Conservation (phyloP, 2,888 invertebrate species). For the Dryobotodes eremita region DNA sequence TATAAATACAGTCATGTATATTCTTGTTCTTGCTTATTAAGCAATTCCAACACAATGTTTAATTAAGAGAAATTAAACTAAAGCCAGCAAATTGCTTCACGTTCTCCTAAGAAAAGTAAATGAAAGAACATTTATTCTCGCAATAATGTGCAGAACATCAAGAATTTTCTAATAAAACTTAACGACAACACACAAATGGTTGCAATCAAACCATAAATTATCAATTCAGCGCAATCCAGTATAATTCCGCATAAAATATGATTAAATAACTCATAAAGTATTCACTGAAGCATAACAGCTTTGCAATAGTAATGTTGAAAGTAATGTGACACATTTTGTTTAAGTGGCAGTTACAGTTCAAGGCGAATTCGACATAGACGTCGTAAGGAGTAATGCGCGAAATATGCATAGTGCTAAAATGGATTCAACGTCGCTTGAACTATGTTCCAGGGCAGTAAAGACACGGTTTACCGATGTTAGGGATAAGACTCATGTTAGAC, state of each 20-base stretch:
- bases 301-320: constrained; percentile 70
- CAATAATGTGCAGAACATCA: constrained; percentile 28
- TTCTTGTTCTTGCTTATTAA: neutral
- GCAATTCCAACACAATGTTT: constrained; percentile 10
- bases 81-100: constrained; percentile 17
- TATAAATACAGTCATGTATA: neutral
- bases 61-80: constrained; percentile 38
- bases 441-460: constrained; percentile 38
- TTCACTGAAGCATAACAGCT: constrained; percentile 73
- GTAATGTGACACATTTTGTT: constrained; percentile 76
- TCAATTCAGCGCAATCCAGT: constrained; percentile 70
- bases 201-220: constrained; percentile 74
- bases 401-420: constrained; percentile 60
- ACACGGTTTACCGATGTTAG: constrained; percentile 42
- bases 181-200: constrained; percentile 68
- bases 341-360: constrained; percentile 74
- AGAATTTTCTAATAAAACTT: constrained; percentile 68
- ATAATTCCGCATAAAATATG: constrained; percentile 76
- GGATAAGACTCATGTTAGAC: constrained; percentile 29
- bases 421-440: constrained; percentile 45
- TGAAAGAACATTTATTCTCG: constrained; percentile 19
- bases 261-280: constrained; percentile 76
- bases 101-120: constrained; percentile 22
- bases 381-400: constrained; percentile 57
- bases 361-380: constrained; percentile 64